A percentile compares a stretch with the other conserved stretches of the same genome.
Evolutionary conservation across 2,113 vertebrate species (phyloP).

Genomic region (Podarcis raffonei): DNA sequence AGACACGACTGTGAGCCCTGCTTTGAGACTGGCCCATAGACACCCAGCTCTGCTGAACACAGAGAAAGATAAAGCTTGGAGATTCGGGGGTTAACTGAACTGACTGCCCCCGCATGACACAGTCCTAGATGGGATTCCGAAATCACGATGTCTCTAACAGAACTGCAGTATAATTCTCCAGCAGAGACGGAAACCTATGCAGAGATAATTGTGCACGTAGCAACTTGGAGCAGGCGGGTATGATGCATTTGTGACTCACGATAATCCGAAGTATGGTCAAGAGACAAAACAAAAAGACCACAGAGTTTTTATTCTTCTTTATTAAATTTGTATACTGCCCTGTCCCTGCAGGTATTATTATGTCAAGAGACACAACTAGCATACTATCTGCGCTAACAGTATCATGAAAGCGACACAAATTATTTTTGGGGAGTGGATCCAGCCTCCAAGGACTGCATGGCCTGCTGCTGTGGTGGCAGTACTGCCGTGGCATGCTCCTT

Average conservation of each 20-base stretch:
- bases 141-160: neutral
- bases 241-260: neutral
- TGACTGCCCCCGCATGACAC: too few relatives aligned
- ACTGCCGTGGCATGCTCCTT: too few relatives aligned
- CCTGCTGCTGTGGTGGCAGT: too few relatives aligned
- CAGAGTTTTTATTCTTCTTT: too few relatives aligned
- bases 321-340: too few relatives aligned
- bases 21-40: too few relatives aligned
- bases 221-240: neutral
- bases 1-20: too few relatives aligned
- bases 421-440: neutral
- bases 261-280: neutral
- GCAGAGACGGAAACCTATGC: neutral
- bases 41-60: too few relatives aligned
- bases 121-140: neutral
- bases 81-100: too few relatives aligned
- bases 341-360: neutral
- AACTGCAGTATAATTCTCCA: neutral
- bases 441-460: too few relatives aligned
- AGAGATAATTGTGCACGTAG: neutral
- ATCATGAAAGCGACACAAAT: neutral
- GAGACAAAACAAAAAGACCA: neutral
- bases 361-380: neutral
- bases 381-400: neutral
- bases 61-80: too few relatives aligned